Conservation (phyloP, 2,888 invertebrate genomes). For the Meteorus colon region DNA sequence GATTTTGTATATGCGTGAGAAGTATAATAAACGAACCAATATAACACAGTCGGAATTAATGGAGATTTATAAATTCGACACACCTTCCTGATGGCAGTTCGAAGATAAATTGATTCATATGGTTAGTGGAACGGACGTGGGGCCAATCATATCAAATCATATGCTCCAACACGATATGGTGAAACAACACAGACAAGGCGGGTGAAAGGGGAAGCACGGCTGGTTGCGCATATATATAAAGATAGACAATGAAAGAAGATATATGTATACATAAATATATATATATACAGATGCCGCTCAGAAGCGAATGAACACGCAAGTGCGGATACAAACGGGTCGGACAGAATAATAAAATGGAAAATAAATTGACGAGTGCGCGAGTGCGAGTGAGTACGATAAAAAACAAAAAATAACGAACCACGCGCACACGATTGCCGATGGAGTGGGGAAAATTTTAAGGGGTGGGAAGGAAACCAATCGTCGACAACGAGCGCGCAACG, state of each 20-base stretch:
- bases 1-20: too few species aligned
- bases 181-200: too few species aligned
- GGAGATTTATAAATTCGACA: not conserved
- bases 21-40: too few species aligned
- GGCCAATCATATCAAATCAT: not conserved
- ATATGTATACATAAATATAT: not conserved
- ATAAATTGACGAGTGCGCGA: constrained; percentile 26
- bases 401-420: constrained; percentile 13
- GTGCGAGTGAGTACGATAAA: constrained; percentile 28
- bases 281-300: not conserved
- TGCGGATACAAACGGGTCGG: not conserved
- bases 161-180: too few species aligned
- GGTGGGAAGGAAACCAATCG: constrained; percentile 70
- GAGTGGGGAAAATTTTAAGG: constrained; percentile 45
- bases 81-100: not conserved
- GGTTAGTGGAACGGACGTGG: not conserved
- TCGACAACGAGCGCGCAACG: constrained; percentile 55
- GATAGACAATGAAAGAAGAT: not conserved
- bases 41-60: not conserved
- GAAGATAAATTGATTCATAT: not conserved
- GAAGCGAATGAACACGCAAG: not conserved
- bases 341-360: not conserved
- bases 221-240: too few species aligned
- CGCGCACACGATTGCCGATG: constrained; percentile 35
- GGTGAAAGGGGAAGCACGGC: too few species aligned